Evolutionary conservation across 2,797 vertebrate genomes (phyloP).

Genomic region (Falco novaeseelandiae): DNA sequence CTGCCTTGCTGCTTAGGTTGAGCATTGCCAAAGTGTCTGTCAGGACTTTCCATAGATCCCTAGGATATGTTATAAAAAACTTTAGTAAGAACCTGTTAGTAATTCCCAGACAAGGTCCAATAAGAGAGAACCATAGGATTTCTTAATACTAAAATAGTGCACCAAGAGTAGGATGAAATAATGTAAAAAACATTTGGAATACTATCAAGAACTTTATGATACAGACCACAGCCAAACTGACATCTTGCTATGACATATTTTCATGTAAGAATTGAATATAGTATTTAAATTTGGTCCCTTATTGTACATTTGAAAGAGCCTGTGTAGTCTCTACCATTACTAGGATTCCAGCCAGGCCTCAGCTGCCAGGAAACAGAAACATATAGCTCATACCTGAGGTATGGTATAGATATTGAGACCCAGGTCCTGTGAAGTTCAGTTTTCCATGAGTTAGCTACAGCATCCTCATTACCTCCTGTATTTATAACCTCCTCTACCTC

Average conservation of each 20-base stretch:
- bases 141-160: neutral
- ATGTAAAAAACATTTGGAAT: neutral
- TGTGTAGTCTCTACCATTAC: neutral
- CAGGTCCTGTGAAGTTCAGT: neutral
- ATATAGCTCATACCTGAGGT: neutral
- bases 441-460: neutral
- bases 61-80: neutral
- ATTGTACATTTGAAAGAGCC: neutral
- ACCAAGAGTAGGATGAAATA: neutral
- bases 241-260: neutral
- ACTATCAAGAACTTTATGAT: neutral
- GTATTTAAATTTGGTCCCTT: neutral
- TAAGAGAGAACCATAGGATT: neutral
- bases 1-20: neutral
- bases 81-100: neutral
- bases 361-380: neutral
- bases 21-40: neutral
- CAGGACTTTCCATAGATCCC: neutral
- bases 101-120: neutral
- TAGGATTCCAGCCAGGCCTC: neutral
- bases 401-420: neutral
- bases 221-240: neutral
- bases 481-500: neutral
- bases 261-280: neutral
- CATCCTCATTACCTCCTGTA: neutral